These are phyloP conservation scores for Hippoglossus hippoglossus DNA, from an alignment of 2,797 vertebrate species.

Conservation along the genomic window DNA sequence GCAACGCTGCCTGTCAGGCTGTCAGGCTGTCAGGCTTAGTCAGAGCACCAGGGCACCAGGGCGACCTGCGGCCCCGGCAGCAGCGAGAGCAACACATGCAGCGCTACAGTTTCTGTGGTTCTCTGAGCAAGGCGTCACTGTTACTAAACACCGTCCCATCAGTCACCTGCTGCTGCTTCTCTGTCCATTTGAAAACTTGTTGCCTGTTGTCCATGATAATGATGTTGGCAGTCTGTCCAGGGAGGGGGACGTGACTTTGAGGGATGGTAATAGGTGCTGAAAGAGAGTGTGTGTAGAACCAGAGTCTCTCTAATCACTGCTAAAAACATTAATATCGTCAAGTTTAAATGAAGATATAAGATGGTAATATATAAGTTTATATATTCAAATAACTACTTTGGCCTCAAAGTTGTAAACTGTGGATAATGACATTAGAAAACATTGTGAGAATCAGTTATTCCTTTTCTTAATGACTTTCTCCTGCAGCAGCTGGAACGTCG, in stretches of 20 bases:
- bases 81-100: constrained; percentile 35
- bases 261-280: too few species aligned
- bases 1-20: constrained; percentile 52
- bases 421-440: background rate
- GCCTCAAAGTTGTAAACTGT: background rate
- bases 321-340: background rate
- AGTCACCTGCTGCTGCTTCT: constrained; percentile 19
- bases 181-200: constrained; percentile 16
- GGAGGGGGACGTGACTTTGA: background rate
- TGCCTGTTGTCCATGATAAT: constrained; percentile 34
- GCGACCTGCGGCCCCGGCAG: constrained; percentile 22
- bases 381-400: background rate
- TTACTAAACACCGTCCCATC: constrained; percentile 31
- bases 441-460: too few species aligned
- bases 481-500: background rate
- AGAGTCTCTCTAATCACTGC: background rate
- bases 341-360: too few species aligned
- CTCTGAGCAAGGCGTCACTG: constrained; percentile 7
- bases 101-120: constrained; percentile 15
- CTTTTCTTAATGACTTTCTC: background rate
- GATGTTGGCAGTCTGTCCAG: constrained; percentile 13
- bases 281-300: background rate
- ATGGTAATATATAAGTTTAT: too few species aligned
- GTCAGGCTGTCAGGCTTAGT: constrained; percentile 54
- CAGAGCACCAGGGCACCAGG: constrained; percentile 15